Conservation (phyloP, 2,888 invertebrate genomes). For the Lochmaea capreae region DNA sequence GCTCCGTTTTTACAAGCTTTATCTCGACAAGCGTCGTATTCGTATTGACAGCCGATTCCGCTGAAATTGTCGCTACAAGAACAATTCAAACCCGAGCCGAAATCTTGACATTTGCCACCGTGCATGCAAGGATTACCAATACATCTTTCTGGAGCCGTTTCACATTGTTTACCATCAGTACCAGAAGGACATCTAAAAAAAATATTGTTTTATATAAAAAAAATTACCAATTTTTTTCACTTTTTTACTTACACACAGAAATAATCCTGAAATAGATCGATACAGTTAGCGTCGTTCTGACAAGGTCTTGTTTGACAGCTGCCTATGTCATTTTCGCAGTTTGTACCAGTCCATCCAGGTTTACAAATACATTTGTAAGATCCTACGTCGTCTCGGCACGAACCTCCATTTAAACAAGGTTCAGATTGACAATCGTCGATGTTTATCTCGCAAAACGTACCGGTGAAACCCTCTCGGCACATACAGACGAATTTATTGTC, state of each 20-base stretch:
- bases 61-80: constrained; percentile 85
- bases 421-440: constrained; percentile 87
- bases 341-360: constrained; percentile 87
- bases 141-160: constrained; percentile 95
- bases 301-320: constrained; percentile 89
- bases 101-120: constrained; percentile 94
- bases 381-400: constrained; percentile 87
- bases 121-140: constrained; percentile 96
- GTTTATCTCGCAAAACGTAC: constrained; percentile 85
- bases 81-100: constrained; percentile 94
- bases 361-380: constrained; percentile 85
- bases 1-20: constrained; percentile 94
- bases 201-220: not conserved
- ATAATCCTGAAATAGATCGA: constrained; percentile 91
- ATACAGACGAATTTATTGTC: constrained; percentile 89
- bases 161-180: constrained; percentile 96
- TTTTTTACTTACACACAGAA: constrained; percentile 82
- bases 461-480: constrained; percentile 90
- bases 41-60: constrained; percentile 89
- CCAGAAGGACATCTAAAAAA: constrained; percentile 85
- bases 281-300: constrained; percentile 91
- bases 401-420: constrained; percentile 91
- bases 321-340: constrained; percentile 89
- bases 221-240: constrained; percentile 34
- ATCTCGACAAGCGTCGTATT: constrained; percentile 91